Evolutionary conservation across 2,113 vertebrate genomes (phyloP).

Genomic region (Cromileptes altivelis): DNA sequence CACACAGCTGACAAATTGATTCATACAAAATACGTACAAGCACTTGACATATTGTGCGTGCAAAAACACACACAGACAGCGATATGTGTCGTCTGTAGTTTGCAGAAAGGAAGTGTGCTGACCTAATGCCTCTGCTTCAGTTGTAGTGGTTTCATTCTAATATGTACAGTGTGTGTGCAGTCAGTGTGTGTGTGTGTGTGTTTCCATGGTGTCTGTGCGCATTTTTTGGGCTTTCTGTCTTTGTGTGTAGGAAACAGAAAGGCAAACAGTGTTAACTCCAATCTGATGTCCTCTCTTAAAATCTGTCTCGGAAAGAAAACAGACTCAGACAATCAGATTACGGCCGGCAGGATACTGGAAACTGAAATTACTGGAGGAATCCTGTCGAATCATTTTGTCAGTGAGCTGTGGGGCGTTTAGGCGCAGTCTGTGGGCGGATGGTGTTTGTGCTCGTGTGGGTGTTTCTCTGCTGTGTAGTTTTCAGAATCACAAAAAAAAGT

Average conservation of each 20-base stretch:
- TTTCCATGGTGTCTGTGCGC: constrained; percentile 8
- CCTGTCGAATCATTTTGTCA: constrained; percentile 35
- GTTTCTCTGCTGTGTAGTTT: constrained; percentile 1
- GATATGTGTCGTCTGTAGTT: not conserved
- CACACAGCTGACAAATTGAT: constrained; percentile 21
- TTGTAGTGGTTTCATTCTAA: not conserved
- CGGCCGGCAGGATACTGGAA: constrained; percentile 53
- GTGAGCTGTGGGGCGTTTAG: not conserved
- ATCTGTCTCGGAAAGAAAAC: constrained; percentile 62
- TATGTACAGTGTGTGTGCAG: not conserved
- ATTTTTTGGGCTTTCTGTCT: constrained; percentile 24
- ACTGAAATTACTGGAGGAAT: constrained; percentile 58
- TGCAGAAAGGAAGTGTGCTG: not conserved
- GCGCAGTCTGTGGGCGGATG: not conserved
- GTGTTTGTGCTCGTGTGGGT: constrained; percentile 1
- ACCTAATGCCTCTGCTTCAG: not conserved
- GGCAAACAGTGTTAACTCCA: constrained; percentile 58
- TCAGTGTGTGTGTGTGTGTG: not conserved
- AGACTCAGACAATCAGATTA: constrained; percentile 69
- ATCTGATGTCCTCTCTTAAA: constrained; percentile 63
- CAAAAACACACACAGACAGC: not conserved
- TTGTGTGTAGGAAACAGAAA: constrained; percentile 64
- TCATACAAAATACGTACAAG: constrained; percentile 13
- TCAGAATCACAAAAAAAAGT: constrained; percentile 1
- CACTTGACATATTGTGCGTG: not conserved